Evolutionary conservation across 1,140 invertebrate genomes (phyloP), one percentile per base, ranked within the genome.

Genomic region (Nasonia giraulti): DNA sequence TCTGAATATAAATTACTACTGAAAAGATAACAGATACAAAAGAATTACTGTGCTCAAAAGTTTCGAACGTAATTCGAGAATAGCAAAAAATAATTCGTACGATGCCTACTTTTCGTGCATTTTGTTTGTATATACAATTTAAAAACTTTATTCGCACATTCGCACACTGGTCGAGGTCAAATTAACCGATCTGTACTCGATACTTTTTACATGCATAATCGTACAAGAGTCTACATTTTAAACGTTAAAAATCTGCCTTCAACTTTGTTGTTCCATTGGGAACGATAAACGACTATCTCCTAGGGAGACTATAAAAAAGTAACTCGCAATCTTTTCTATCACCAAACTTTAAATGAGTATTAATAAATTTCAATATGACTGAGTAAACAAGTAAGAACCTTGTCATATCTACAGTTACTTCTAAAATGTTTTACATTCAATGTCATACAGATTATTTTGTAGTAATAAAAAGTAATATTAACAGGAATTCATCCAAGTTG

Each of bases 1-100:
- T 80, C 77, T 81, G 71, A 85, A 81, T 85, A 76, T 85, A 85
- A 85, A 85, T 80, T 85, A 81, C 78, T 81, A 85, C 62, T 12
- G 50, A 33, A 75, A 50, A 44, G 66, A 78, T 66, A 80, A 75
- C 14, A 31, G 37, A 74, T 74, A 80, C 17, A 84, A 78, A 84
- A 55, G 10, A 37, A 17, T 80, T 74, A n/a, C 20, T 75, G 6
- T 33, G 23, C 37, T 79, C 14, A 37, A 17, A 80, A 27, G 31
- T 73, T 23, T 76, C 0, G 14, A 71, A 77, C 8, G 66, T 85
- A 78, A 31, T 85, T 14, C 31, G 23, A 71, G 20, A 37, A 85
- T 82, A 82, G 11, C 17, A 75, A 79, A 77, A 71, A 73, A 80
- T 81, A 75, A 85, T 71, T 71, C 37, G 33, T 83, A 79, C 7